Evolutionary conservation across 2,113 vertebrate genomes (phyloP).

Genomic region (Oxygymnocypris stewartii): DNA sequence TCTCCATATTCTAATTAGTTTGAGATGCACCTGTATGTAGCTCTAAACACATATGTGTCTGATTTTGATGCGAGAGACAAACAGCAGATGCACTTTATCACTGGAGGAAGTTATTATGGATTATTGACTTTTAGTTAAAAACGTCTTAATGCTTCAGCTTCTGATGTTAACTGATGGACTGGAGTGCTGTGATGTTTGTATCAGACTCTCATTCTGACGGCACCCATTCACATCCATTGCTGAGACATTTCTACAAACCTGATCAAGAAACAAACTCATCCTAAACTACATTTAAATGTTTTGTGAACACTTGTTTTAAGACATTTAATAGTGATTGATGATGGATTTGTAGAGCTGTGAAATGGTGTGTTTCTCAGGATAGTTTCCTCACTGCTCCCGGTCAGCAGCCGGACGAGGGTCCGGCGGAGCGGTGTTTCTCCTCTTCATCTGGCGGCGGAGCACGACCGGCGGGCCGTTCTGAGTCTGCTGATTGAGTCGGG

Average conservation of each 20-base stretch:
- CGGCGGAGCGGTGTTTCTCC: slow-evolving; percentile 89
- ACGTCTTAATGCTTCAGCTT: too few species aligned
- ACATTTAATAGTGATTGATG: not conserved
- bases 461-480: slow-evolving; percentile 79
- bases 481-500: slow-evolving; percentile 85
- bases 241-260: not conserved
- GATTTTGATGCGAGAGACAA: too few species aligned
- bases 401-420: slow-evolving; percentile 85
- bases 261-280: not conserved
- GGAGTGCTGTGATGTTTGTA: too few species aligned
- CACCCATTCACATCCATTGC: too few species aligned
- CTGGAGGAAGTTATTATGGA: too few species aligned
- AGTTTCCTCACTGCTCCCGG: slow-evolving; percentile 84
- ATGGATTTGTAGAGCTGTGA: not conserved
- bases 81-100: too few species aligned
- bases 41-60: too few species aligned
- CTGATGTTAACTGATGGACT: too few species aligned
- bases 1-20: too few species aligned
- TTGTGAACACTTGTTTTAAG: not conserved
- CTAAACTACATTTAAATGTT: not conserved
- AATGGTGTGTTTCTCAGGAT: slow-evolving; percentile 72
- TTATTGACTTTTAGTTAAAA: too few species aligned
- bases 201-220: too few species aligned
- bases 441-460: slow-evolving; percentile 87
- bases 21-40: too few species aligned